phyloP scores from a whole-genome alignment of 2,113 vertebrate species.

The Brachypodius melanocephalos region DNA sequence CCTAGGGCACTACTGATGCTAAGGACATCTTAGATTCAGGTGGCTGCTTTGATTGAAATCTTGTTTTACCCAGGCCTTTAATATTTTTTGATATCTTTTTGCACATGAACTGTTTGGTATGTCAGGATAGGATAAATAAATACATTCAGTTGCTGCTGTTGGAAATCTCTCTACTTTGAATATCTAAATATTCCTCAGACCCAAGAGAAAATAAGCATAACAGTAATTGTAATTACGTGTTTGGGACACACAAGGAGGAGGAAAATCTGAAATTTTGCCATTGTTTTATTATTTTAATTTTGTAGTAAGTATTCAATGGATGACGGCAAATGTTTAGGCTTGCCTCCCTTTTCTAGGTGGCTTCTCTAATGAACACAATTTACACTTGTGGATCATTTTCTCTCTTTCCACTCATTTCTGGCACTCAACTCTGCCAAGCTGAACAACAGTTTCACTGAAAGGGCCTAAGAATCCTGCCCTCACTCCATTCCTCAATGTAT shows the following conservation, averaged over 20 bases:
- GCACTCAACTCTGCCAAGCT: neutral
- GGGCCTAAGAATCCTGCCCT: neutral
- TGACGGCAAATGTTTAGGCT: neutral
- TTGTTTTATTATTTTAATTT: neutral
- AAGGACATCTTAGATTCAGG: neutral
- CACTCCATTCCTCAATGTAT: neutral
- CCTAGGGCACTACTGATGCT: neutral
- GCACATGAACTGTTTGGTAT: neutral
- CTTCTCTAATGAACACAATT: neutral
- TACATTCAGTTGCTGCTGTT: neutral
- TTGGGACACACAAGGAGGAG: neutral
- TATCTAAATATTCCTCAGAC: neutral
- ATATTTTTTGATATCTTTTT: neutral
- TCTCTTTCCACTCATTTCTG: neutral
- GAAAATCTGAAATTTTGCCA: neutral
- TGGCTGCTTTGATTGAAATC: neutral
- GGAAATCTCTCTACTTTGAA: neutral
- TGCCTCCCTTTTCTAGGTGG: neutral
- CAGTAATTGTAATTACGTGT: neutral
- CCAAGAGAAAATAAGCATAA: neutral
- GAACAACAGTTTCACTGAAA: neutral
- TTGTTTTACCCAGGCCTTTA: neutral
- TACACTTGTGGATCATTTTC: neutral
- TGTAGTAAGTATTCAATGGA: neutral
- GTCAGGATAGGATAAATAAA: neutral